These are phyloP conservation scores for Akabosia matsudoensis DNA, from an alignment of 1,140 invertebrate species.

Conservation along the genomic window DNA sequence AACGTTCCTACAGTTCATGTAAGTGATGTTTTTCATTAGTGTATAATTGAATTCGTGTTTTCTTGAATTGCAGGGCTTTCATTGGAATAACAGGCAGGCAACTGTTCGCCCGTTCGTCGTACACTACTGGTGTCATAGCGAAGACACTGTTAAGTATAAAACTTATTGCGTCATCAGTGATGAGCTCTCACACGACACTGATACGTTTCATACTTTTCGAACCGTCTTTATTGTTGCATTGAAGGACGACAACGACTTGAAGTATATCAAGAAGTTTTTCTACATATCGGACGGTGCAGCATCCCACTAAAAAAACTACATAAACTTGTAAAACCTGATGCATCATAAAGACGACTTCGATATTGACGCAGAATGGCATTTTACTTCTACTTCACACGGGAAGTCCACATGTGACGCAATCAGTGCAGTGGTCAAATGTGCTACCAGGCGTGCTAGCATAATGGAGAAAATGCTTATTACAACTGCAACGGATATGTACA, in stretches of 20 bases:
- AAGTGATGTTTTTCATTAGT: not conserved
- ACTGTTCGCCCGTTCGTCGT: constrained; percentile 43
- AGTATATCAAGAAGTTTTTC: not conserved
- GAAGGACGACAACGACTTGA: not conserved
- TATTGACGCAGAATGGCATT: constrained; percentile 49
- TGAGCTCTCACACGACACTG: not conserved
- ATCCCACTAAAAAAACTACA: constrained; percentile 50
- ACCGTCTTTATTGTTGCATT: not conserved
- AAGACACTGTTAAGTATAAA: not conserved
- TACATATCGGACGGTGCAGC: constrained; percentile 48
- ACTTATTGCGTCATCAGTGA: constrained; percentile 9
- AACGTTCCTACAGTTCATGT: not conserved
- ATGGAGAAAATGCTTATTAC: not conserved
- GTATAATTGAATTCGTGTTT: not conserved
- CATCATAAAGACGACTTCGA: constrained; percentile 49
- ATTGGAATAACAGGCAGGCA: constrained; percentile 40
- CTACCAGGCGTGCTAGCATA: not conserved
- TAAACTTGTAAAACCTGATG: constrained; percentile 50
- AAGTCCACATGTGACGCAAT: constrained; percentile 34
- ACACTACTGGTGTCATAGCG: constrained; percentile 20
- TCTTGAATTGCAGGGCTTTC: not conserved
- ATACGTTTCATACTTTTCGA: not conserved
- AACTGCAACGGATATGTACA: not conserved
- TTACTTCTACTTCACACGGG: constrained; percentile 50
- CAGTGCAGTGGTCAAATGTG: not conserved